These are phyloP conservation scores for Hartigia nigra DNA, from an alignment of 2,888 invertebrate species.

Conservation along the genomic window DNA sequence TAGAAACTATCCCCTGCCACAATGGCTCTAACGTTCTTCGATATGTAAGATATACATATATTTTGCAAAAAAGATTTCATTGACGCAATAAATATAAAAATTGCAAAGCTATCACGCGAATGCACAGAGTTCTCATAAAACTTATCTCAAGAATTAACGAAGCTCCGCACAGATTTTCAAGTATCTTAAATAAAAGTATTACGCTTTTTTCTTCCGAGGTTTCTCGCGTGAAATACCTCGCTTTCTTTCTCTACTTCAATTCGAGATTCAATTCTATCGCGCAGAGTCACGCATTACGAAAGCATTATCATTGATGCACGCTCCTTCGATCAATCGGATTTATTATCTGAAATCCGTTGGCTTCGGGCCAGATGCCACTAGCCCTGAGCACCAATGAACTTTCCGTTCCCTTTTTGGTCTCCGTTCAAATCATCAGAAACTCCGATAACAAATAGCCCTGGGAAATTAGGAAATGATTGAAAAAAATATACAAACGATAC, in stretches of 20 bases:
- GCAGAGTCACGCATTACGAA: not conserved
- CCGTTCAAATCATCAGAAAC: not conserved
- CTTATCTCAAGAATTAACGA: not conserved
- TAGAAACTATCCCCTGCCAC: not conserved
- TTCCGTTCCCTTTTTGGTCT: not conserved
- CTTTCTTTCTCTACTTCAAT: not conserved
- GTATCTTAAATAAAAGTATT: not conserved
- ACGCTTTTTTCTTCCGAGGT: not conserved
- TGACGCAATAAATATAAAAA: no score
- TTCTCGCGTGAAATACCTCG: not conserved
- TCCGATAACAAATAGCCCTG: not conserved
- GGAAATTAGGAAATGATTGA: not conserved
- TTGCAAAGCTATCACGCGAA: not conserved
- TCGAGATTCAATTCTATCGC: not conserved
- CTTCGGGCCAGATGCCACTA: not conserved
- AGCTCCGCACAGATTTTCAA: not conserved
- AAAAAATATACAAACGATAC: not conserved
- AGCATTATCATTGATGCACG: not conserved
- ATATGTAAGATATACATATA: no score
- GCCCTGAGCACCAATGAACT: not conserved
- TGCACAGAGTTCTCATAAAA: not conserved
- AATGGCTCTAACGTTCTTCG: not conserved
- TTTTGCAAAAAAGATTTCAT: no score
- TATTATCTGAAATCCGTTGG: not conserved
- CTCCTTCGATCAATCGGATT: not conserved